Evolutionary conservation across 2,888 invertebrate genomes (phyloP), one percentile per base, ranked within the genome.

Genomic region (Blastobasis adustella): DNA sequence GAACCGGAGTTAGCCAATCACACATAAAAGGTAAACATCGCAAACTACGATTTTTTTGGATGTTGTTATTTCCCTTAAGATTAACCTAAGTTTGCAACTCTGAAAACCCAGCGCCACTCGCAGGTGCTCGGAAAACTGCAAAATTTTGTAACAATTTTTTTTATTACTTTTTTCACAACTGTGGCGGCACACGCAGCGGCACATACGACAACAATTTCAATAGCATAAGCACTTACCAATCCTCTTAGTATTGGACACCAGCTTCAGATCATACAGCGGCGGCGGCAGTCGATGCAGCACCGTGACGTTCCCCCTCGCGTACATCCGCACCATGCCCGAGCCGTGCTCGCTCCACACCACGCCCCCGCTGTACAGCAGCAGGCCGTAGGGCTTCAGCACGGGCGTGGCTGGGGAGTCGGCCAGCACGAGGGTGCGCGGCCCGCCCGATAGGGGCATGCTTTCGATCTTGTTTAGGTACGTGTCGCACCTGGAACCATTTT

Each of bases 331-430:
- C 52, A 83, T 85, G 52, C 93, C 93, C 66, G 91, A 89, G 59
- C 89, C 89, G 73, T 91, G 92, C 79, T 94, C 95, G 59, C 92
- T 92, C 92, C 93, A 95, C 67, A 91, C 91, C 43, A 95, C 79
- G 50, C 86, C 86, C 44, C 90, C 90, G 57, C 92, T 90, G 65
- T 90, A 87, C 51, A 91, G 85, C 7, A 92, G 92, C 48, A 95
- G 81, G 0, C 94, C 93, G 74, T 92, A 93, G 0, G 95, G 94
- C 73, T 92, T 92, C 50, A 90, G 88, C 51, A 92, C 72, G 8
- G 82, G 77, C 46, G 78, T 53, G 50, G 45, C 69, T 37, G 79
- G 58, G 42, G 76, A 65, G 53, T 83, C 76, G 8, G 65, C 76
- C 50, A 89, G 82, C 43, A 94, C 75, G 50, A 90, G 64, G 58